Percentiles rank a stretch among this genome's conserved stretches.
Conservation (phyloP, 2,797 vertebrate genomes). For the Bucorvus abyssinicus region DNA sequence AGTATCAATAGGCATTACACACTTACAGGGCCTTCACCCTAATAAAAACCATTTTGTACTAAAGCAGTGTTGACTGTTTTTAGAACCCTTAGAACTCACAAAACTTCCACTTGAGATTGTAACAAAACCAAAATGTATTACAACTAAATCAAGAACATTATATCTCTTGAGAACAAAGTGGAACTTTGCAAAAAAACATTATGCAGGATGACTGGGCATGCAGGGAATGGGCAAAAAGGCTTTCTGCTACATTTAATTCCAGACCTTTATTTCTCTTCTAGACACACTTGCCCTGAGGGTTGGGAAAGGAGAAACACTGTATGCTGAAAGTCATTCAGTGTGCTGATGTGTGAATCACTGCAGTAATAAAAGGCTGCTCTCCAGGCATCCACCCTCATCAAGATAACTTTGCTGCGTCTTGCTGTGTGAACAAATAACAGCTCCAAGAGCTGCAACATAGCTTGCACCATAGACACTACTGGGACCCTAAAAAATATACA, state of each 20-base stretch:
- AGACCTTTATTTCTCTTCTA: constrained; percentile 20
- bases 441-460: background rate
- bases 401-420: background rate
- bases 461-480: background rate
- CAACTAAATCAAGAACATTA: background rate
- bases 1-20: background rate
- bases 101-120: background rate
- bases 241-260: constrained; percentile 38
- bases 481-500: background rate
- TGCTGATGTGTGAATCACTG: constrained; percentile 50
- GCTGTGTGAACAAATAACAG: background rate
- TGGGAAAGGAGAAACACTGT: constrained; percentile 27
- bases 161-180: background rate
- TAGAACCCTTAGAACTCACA: background rate
- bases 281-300: constrained; percentile 20
- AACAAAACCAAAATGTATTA: background rate
- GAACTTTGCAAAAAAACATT: background rate
- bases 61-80: background rate
- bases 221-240: constrained; percentile 1
- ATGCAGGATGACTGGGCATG: background rate
- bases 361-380: constrained; percentile 51
- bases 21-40: background rate
- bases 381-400: constrained; percentile 32
- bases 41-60: background rate
- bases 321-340: constrained; percentile 39